phyloP scores from a whole-genome alignment of 2,113 vertebrate species.

The Upupa epops region DNA sequence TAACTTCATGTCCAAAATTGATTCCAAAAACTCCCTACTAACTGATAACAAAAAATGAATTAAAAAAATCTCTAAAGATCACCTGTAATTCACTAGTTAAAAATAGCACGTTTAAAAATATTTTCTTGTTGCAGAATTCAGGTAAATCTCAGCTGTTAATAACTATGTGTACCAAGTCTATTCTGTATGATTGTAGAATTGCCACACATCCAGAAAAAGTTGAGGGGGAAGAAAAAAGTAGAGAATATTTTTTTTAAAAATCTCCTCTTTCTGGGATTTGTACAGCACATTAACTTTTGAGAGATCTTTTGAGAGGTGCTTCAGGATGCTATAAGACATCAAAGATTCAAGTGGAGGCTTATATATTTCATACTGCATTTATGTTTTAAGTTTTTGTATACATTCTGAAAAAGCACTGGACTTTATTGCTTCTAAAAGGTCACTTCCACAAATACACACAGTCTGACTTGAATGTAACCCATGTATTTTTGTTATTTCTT shows the following conservation, averaged over 20 bases:
- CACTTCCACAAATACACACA: neutral
- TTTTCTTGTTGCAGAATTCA: neutral
- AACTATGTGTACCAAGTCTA: neutral
- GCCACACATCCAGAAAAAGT: neutral
- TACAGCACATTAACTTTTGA: neutral
- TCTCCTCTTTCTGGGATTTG: neutral
- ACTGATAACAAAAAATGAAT: neutral
- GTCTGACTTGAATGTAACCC: neutral
- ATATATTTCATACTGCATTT: neutral
- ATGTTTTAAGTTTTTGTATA: neutral
- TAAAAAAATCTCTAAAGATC: neutral
- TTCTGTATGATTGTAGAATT: neutral
- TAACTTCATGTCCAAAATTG: neutral
- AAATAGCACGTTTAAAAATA: neutral
- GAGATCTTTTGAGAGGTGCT: neutral
- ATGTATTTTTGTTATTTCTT: neutral
- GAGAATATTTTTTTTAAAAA: neutral
- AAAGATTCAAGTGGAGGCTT: neutral
- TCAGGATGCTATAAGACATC: neutral
- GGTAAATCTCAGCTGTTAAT: neutral
- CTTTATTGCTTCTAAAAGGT: neutral
- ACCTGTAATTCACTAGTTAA: neutral
- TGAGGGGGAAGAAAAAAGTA: accelerated
- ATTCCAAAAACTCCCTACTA: neutral
- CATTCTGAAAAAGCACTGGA: neutral